phyloP scores from a whole-genome alignment of 1,140 invertebrate genomes.

The Lepidotrigona ventralis region DNA sequence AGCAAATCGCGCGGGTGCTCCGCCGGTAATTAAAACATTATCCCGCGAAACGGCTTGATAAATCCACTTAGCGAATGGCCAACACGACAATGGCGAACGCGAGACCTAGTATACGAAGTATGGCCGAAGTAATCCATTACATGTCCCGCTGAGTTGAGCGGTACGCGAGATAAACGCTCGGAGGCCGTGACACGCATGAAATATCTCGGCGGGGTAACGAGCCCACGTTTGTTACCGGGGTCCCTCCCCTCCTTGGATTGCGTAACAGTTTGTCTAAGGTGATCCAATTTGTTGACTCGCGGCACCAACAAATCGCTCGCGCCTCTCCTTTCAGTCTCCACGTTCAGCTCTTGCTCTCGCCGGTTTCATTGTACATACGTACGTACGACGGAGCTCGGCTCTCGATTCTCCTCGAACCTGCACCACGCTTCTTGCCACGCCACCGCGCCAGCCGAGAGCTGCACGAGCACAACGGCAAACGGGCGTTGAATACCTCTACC shows the following conservation, averaged over 20 bases:
- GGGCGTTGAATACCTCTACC: constrained; percentile 63
- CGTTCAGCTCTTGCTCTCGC: background rate
- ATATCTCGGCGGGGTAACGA: constrained; percentile 36
- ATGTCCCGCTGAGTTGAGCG: constrained; percentile 44
- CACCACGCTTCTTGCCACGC: constrained; percentile 45
- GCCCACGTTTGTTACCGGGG: constrained; percentile 9
- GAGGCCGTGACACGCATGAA: constrained; percentile 46
- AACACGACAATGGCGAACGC: constrained; percentile 47
- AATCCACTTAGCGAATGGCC: constrained; percentile 35
- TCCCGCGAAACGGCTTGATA: constrained; percentile 29
- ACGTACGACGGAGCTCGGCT: constrained; percentile 2
- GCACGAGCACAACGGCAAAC: constrained; percentile 50
- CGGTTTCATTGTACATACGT: constrained; percentile 16
- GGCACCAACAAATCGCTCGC: constrained; percentile 46
- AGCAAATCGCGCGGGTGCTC: background rate
- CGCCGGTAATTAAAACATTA: constrained; percentile 47
- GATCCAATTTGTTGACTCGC: constrained; percentile 58
- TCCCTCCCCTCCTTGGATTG: background rate
- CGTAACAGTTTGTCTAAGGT: constrained; percentile 53
- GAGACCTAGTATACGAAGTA: background rate
- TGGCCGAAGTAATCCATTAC: constrained; percentile 47
- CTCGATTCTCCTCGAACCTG: constrained; percentile 48
- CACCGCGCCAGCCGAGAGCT: constrained; percentile 23
- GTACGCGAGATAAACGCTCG: constrained; percentile 38
- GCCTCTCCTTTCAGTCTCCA: background rate